Evolutionary conservation across 2,888 invertebrate species (phyloP), one percentile per base, ranked within the genome.

Genomic region (Protophormia terraenovae): DNA sequence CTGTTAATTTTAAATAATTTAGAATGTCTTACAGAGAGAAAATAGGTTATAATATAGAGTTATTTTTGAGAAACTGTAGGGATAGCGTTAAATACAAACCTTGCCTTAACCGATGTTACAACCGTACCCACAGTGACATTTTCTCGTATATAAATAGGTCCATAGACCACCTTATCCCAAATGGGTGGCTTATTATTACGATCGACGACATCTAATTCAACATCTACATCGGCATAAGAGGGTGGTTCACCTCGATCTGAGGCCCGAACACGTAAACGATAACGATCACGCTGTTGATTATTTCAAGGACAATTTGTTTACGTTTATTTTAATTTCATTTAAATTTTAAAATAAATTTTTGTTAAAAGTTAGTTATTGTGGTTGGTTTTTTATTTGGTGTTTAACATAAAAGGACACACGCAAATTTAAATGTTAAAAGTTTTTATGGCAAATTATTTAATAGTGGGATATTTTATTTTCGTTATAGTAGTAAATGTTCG

Each of bases 91-190:
- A 88, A 96, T 97, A 96, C 96, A 96, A 96, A 97, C 98, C 98
- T 97, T 95, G 98, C 98, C 96, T 98, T 98, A 94, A 98, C 97
- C 95, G 97, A 96, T 95, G 97, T 97, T 95, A 98, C 97, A 96
- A 97, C 97, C 94, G 97, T 97, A 96, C 98, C 98, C 95, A 98
- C 97, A 96, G 97, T 97, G 96, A 98, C 97, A 97, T 98, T 98
- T 96, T 98, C 98, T 95, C 96, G 97, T 96, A 98, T 97, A 96
- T 97, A 96, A 95, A 97, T 97, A 95, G 98, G 98, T 95, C 98
- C 97, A 95, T 98, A 98, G 95, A 97, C 95, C 94, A 95, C 96
- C 94, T 95, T 95, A 95, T 97, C 98, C 98, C 97, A 98, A 94
- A 97, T 96, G 94, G 97, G 98, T 94, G 97, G 98, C 96, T 97